A percentile compares a stretch with the other conserved stretches of the same genome.
Conservation (phyloP, 2,113 vertebrate genomes). For the Lathamus discolor region DNA sequence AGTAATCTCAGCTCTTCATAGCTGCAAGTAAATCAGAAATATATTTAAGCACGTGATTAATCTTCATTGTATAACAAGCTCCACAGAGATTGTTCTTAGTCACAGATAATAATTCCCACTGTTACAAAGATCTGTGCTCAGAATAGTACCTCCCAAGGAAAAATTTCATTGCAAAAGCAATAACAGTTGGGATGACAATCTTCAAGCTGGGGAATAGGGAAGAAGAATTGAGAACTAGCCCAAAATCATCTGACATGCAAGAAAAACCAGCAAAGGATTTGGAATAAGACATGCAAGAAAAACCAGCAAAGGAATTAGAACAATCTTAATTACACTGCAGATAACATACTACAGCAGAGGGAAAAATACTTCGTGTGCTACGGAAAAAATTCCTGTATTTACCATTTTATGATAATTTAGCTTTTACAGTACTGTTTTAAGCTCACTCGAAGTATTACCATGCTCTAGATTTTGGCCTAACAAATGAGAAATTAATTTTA, state of each 20-base stretch:
- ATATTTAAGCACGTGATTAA: neutral
- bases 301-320: neutral
- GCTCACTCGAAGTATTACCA: neutral
- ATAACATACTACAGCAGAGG: neutral
- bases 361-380: neutral
- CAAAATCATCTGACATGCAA: neutral
- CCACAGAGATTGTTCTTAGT: constrained; percentile 29
- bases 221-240: neutral
- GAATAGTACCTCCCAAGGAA: constrained; percentile 27
- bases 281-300: neutral
- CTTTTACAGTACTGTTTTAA: neutral
- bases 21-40: constrained; percentile 7
- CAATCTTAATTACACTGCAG: neutral
- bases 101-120: constrained; percentile 36
- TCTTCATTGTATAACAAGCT: constrained; percentile 31
- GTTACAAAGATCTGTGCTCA: constrained; percentile 13
- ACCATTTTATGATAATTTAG: neutral
- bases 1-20: neutral
- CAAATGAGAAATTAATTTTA: neutral
- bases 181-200: neutral
- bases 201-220: neutral
- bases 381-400: neutral
- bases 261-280: neutral
- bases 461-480: neutral
- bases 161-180: neutral